phyloP scores from a whole-genome alignment of 2,888 invertebrate species.

The Asteroscopus sphinx region DNA sequence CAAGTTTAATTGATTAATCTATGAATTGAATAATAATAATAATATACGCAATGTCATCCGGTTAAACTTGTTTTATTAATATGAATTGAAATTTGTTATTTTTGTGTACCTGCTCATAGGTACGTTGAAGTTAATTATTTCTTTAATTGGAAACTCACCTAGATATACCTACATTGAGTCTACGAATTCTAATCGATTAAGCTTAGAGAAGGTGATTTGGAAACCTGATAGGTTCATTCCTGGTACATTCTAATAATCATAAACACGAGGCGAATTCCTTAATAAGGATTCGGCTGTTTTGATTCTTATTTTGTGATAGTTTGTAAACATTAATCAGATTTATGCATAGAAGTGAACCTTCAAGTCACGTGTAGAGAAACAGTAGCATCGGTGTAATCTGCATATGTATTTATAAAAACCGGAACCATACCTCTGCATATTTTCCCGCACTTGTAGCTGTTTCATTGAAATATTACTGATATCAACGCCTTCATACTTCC shows the following conservation, averaged over 20 bases:
- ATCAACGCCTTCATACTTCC: slow-evolving; percentile 2
- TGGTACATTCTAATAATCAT: neutral
- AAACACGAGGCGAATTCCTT: no score
- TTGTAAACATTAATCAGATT: neutral
- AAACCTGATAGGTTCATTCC: neutral
- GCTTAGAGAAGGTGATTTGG: neutral
- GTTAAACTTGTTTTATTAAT: no score
- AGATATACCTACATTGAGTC: neutral
- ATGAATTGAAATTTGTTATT: no score
- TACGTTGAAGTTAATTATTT: slow-evolving; percentile 4
- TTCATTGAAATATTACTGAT: slow-evolving; percentile 14
- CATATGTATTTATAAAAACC: slow-evolving; percentile 13
- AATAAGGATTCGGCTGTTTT: no score
- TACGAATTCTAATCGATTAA: neutral
- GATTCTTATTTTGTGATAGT: no score
- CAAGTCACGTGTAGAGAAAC: slow-evolving; percentile 12
- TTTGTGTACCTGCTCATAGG: neutral
- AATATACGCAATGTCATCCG: no score
- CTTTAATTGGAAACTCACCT: slow-evolving; percentile 1
- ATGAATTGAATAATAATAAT: no score
- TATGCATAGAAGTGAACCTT: slow-evolving; percentile 1
- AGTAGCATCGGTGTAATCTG: neutral
- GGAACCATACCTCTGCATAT: slow-evolving; percentile 5
- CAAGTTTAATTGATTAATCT: slow-evolving; percentile 11
- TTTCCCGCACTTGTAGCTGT: slow-evolving; percentile 9